Percentiles rank a stretch among this genome's conserved stretches.
Evolutionary conservation across 2,797 vertebrate species (phyloP).

Genomic region (Eulemur albifrons): DNA sequence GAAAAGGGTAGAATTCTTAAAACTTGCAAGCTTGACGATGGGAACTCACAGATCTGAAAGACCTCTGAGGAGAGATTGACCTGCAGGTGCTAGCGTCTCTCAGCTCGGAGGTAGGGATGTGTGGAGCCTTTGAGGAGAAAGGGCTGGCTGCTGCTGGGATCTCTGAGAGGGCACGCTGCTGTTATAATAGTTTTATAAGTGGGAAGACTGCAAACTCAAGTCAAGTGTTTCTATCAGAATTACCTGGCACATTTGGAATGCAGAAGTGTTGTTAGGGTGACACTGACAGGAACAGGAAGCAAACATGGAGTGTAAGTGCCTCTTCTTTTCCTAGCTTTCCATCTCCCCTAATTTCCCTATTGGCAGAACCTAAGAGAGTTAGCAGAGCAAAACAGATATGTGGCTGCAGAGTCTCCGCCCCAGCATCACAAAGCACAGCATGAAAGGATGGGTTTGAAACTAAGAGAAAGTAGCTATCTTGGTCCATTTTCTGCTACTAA

Average conservation of each 20-base stretch:
- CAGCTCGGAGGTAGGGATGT: background rate
- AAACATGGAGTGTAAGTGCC: background rate
- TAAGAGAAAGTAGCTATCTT: background rate
- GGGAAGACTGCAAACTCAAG: background rate
- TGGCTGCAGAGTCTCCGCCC: background rate
- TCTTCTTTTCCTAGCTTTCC: background rate
- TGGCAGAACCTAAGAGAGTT: background rate
- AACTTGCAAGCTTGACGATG: background rate
- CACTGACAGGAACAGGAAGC: background rate
- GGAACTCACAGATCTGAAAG: background rate
- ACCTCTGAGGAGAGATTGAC: background rate
- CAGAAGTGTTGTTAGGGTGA: background rate
- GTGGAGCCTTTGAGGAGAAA: too few relatives aligned
- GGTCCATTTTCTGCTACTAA: background rate
- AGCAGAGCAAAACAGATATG: background rate
- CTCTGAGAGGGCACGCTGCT: background rate
- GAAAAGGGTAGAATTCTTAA: background rate
- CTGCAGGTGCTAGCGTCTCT: background rate
- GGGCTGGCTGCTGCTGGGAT: rapidly evolving
- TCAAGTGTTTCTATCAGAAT: background rate
- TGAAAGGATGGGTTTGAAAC: background rate
- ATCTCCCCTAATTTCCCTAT: background rate
- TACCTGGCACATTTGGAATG: background rate
- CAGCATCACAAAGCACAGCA: background rate
- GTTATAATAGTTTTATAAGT: background rate